Evolutionary conservation across 1,140 invertebrate genomes (phyloP), one percentile per base, ranked within the genome.

Genomic region (Brachionus koreanus): DNA sequence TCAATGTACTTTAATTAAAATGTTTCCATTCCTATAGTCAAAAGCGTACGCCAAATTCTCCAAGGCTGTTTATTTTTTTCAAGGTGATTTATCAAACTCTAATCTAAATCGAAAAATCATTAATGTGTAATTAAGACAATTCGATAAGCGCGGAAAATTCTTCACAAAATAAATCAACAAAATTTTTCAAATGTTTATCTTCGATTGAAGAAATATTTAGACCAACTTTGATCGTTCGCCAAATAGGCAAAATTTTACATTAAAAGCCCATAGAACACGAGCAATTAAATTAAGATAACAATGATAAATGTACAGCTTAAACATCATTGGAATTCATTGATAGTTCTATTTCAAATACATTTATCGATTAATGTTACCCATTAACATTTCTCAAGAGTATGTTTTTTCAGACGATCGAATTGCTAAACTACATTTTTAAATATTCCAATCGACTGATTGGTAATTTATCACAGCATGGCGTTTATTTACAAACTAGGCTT

Each of bases 31-130:
- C 49, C 49, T 57, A 19, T 57, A 57, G 49, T 57, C 5, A 57
- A 57, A 57, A 23, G n/a, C n/a, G n/a, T 19, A 57, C 49, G 49
- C 49, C 19, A 57, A 19, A 57, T 69, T 69, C 65, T 69, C 65
- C 35, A 69, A 43, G 35, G 65, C 35, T 67, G 25, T 67, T 13
- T 37, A 16, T 37, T 37, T 69, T 35, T 57, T 57, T 57, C 49
- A 57, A 57, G 35, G 65, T 69, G 65, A 69, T 69, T 39, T 69
- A 69, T 69, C 65, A 69, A 37, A 37, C 29, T 69, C 33, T 69
- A 39, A 69, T 69, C 65, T 69, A 35, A 69, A 69, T 35, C 37
- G n/a, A 39, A 69, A n/a, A 69, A 69, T 69, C 65, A 69, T 69
- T 69, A 69, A 69, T 69, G 37, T 39, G 37, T 69, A 69, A 69